Conservation (phyloP, 2,888 invertebrate species). For the Ophion ellenae region DNA sequence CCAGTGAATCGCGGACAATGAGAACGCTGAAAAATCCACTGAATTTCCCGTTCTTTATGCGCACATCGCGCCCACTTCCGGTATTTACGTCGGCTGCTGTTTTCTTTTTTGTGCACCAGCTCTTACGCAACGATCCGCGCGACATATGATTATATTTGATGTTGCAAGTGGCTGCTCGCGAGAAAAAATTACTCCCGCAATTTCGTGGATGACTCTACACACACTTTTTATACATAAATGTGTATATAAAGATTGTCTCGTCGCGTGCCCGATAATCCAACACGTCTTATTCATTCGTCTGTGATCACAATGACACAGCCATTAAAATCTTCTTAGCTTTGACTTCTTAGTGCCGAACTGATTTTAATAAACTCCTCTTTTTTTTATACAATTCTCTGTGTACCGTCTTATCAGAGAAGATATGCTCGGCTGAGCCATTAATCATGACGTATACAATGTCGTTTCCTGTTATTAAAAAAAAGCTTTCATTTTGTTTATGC, state of each 20-base stretch:
- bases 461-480: not conserved
- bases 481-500: not conserved
- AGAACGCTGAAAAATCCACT: not conserved
- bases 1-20: not conserved
- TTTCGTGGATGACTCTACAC: not conserved
- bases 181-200: constrained; percentile 25
- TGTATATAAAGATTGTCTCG: not conserved
- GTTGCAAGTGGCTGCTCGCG: not conserved
- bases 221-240: not conserved
- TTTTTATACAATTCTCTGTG: not conserved
- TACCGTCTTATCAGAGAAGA: not conserved
- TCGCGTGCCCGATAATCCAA: not conserved
- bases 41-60: constrained; percentile 36
- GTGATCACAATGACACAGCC: not conserved
- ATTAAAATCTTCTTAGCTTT: not conserved
- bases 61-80: constrained; percentile 49
- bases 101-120: constrained; percentile 1
- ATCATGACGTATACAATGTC: not conserved
- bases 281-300: not conserved
- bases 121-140: constrained; percentile 33
- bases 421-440: not conserved
- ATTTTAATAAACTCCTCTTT: not conserved
- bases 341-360: not conserved
- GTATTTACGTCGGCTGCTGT: constrained; percentile 11
- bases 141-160: not conserved